phyloP scores from a whole-genome alignment of 2,113 vertebrate genomes.

The Gobius niger region DNA sequence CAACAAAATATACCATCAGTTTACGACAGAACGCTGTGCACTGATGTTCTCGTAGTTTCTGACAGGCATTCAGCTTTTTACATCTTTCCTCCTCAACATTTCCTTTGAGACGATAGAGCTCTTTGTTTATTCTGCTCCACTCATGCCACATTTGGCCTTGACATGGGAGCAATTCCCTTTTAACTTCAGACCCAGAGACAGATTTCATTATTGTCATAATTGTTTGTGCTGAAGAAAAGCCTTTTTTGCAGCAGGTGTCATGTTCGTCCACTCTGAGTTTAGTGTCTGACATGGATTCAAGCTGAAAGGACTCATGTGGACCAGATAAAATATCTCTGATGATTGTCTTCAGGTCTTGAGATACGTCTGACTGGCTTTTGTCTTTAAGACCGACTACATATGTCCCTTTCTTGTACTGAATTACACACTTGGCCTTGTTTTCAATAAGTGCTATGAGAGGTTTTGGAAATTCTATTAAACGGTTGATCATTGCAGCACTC shows the following conservation, averaged over 20 bases:
- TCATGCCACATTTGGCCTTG: slow-evolving; percentile 65
- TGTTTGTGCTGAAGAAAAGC: slow-evolving; percentile 40
- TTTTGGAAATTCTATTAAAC: slow-evolving; percentile 42
- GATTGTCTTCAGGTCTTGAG: slow-evolving; percentile 40
- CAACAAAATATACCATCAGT: slow-evolving; percentile 33
- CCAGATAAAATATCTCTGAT: slow-evolving; percentile 54
- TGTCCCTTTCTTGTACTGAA: slow-evolving; percentile 6
- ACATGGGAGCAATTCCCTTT: slow-evolving; percentile 54
- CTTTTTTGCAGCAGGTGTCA: slow-evolving; percentile 28
- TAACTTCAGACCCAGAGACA: slow-evolving; percentile 27
- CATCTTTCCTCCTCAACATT: slow-evolving; percentile 56
- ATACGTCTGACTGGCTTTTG: slow-evolving; percentile 12
- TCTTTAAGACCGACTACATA: slow-evolving; percentile 62
- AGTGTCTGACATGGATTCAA: slow-evolving; percentile 49
- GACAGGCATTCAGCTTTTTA: slow-evolving; percentile 61
- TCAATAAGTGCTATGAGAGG: slow-evolving; percentile 64
- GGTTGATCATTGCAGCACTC: slow-evolving; percentile 23
- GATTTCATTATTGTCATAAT: slow-evolving; percentile 47
- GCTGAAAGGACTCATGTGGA: slow-evolving; percentile 17
- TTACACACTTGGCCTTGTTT: slow-evolving; percentile 33
- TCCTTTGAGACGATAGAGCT: slow-evolving; percentile 63
- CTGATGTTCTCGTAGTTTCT: slow-evolving; percentile 64
- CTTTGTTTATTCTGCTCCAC: slow-evolving; percentile 72
- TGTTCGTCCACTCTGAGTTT: slow-evolving; percentile 67
- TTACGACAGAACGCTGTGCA: neutral